phyloP scores from a whole-genome alignment of 2,888 invertebrate species.

The Malacosoma neustria region DNA sequence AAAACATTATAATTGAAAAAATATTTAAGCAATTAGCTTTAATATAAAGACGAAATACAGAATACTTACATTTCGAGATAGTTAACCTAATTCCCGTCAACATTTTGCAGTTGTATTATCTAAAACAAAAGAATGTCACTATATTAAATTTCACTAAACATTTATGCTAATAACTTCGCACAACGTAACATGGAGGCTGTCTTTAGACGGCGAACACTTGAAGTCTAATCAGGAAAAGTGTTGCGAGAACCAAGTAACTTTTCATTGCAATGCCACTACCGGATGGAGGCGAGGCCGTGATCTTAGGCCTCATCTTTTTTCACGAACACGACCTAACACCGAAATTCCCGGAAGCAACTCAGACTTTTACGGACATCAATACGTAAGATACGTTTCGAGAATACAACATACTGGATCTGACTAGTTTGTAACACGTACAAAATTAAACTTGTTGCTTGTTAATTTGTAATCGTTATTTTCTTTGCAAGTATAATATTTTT shows the following conservation, averaged over 20 bases:
- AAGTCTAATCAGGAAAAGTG: constrained; percentile 40
- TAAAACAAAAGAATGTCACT: constrained; percentile 27
- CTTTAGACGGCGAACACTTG: constrained; percentile 28
- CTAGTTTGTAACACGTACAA: too few species aligned
- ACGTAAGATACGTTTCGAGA: too few species aligned
- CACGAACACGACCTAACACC: neutral
- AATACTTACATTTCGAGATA: constrained; percentile 60
- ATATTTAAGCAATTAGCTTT: too few species aligned
- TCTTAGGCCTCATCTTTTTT: constrained; percentile 2
- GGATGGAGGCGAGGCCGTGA: constrained; percentile 23
- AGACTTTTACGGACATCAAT: too few species aligned
- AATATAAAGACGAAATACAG: too few species aligned
- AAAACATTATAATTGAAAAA: too few species aligned
- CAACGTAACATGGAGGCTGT: constrained; percentile 6
- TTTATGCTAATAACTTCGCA: constrained; percentile 4
- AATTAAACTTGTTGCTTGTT: too few species aligned
- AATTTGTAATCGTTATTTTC: too few species aligned
- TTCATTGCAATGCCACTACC: constrained; percentile 30
- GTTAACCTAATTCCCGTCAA: constrained; percentile 58
- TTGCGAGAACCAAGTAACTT: constrained; percentile 17
- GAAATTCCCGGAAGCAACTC: too few species aligned
- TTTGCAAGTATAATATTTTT: too few species aligned
- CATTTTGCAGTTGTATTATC: constrained; percentile 38
- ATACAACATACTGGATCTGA: too few species aligned
- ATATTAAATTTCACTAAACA: constrained; percentile 9